Evolutionary conservation across 2,888 invertebrate species (phyloP).

Genomic region (Anoncus sp.): DNA sequence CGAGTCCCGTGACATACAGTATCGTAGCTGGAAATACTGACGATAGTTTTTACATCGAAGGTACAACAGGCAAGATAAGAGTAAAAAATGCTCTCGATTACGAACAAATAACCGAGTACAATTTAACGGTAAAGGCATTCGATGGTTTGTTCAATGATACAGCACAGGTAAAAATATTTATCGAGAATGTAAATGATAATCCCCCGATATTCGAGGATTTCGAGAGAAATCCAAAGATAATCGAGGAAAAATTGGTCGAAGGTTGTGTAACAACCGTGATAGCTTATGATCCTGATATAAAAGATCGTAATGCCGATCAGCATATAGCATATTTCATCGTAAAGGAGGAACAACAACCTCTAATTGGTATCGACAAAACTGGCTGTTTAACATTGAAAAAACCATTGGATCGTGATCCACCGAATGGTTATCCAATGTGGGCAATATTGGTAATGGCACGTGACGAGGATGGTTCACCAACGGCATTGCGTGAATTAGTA

Average conservation of each 20-base stretch:
- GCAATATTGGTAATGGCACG: slow-evolving; percentile 87
- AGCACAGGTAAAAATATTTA: slow-evolving; percentile 92
- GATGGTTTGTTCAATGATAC: slow-evolving; percentile 94
- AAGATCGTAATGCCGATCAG: slow-evolving; percentile 89
- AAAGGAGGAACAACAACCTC: slow-evolving; percentile 88
- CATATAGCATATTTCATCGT: slow-evolving; percentile 91
- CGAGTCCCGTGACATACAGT: slow-evolving; percentile 93
- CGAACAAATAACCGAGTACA: slow-evolving; percentile 93
- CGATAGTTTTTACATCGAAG: slow-evolving; percentile 94
- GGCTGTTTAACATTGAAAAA: slow-evolving; percentile 91
- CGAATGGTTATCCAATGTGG: slow-evolving; percentile 92
- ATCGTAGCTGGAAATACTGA: slow-evolving; percentile 94
- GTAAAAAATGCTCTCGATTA: slow-evolving; percentile 92
- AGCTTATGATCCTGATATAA: slow-evolving; percentile 95
- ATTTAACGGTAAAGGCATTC: slow-evolving; percentile 92
- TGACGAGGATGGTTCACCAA: slow-evolving; percentile 89
- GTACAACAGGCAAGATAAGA: slow-evolving; percentile 93
- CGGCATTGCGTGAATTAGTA: slow-evolving; percentile 86
- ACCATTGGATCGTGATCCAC: slow-evolving; percentile 95
- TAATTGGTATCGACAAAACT: slow-evolving; percentile 89
- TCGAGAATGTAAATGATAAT: slow-evolving; percentile 97
- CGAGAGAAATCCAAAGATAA: slow-evolving; percentile 89
- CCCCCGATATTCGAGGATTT: slow-evolving; percentile 91
- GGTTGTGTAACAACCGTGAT: slow-evolving; percentile 85
- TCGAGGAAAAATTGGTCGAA: slow-evolving; percentile 89